phyloP scores from a whole-genome alignment of 2,113 vertebrate genomes.

The Odobenus rosmarus region DNA sequence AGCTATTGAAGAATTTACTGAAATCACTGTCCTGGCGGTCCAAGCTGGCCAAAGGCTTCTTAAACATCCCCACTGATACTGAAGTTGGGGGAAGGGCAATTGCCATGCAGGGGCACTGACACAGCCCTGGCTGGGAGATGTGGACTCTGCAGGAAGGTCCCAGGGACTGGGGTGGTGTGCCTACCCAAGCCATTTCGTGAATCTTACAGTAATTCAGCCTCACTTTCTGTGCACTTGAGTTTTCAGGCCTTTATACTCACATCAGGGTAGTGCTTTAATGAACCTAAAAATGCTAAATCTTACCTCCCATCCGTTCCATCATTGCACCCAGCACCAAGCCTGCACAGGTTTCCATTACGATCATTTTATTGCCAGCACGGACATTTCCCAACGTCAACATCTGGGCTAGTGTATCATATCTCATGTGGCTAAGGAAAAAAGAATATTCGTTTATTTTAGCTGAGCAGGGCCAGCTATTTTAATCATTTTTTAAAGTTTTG shows the following conservation, averaged over 20 bases:
- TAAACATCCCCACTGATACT: background rate
- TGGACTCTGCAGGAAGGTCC: background rate
- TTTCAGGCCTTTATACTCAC: background rate
- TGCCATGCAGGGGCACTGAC: background rate
- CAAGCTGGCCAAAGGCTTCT: background rate
- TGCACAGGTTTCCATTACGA: constrained; percentile 96
- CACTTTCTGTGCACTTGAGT: background rate
- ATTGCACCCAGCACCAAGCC: constrained; percentile 95
- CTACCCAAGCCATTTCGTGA: background rate
- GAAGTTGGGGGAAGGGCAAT: background rate
- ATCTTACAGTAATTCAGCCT: background rate
- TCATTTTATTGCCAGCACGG: constrained; percentile 94
- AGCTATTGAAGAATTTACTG: background rate
- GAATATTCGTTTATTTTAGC: constrained; percentile 30
- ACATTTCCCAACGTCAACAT: constrained; percentile 96
- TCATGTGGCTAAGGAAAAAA: constrained; percentile 90
- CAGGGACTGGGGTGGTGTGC: background rate
- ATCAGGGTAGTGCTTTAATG: background rate
- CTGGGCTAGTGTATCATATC: constrained; percentile 96
- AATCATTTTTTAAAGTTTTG: constrained; percentile 62
- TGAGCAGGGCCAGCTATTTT: background rate
- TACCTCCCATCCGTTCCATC: constrained; percentile 98
- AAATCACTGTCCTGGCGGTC: background rate
- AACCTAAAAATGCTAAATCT: constrained; percentile 42
- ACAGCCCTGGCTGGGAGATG: background rate